phyloP scores from a whole-genome alignment of 2,113 vertebrate species.

The Sula dactylatra region DNA sequence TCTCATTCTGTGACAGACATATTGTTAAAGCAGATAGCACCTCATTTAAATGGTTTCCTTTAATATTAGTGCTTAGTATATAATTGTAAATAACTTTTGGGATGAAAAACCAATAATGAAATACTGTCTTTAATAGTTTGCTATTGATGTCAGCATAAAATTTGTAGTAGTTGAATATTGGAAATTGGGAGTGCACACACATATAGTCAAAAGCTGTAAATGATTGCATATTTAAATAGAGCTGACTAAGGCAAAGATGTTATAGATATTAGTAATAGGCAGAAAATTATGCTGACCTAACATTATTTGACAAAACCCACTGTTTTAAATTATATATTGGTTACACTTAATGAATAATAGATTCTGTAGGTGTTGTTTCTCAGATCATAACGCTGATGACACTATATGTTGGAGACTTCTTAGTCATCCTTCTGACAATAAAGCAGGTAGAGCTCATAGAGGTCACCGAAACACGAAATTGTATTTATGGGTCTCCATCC shows the following conservation, averaged over 20 bases:
- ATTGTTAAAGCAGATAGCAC: conserved; percentile 99
- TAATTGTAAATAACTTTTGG: conserved; percentile 99
- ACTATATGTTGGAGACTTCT: conserved; percentile 75
- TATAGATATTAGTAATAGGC: conserved; percentile 99
- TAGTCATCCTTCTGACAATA: conserved; percentile 81
- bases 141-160: conserved; percentile 99
- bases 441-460: conserved; percentile 53
- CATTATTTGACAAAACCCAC: conserved; percentile 97
- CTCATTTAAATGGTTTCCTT: conserved; percentile 99
- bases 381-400: conserved; percentile 89
- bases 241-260: conserved; percentile 99
- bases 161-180: conserved; percentile 99
- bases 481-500: neutral
- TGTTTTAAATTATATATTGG: conserved; percentile 99
- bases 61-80: conserved; percentile 99
- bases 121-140: conserved; percentile 99
- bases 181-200: conserved; percentile 94
- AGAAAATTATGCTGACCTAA: conserved; percentile 99
- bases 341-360: conserved; percentile 99
- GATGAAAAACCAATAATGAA: conserved; percentile 99
- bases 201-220: conserved; percentile 99
- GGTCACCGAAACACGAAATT: neutral
- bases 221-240: conserved; percentile 99
- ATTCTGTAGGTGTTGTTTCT: conserved; percentile 94
- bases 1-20: conserved; percentile 99